phyloP scores from a whole-genome alignment of 1,140 invertebrate species.

The Caerostris darwini region DNA sequence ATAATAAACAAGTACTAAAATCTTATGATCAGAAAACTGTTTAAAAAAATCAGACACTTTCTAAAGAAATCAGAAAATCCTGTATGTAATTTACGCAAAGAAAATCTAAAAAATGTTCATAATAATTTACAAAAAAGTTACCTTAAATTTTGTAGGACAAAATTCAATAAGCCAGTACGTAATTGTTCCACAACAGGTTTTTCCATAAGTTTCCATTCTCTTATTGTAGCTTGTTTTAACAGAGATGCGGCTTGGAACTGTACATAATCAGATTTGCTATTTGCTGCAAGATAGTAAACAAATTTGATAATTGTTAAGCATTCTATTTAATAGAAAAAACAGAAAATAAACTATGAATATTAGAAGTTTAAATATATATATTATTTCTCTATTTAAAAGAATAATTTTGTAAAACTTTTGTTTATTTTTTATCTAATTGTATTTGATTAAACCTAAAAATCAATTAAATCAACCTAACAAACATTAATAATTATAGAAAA shows the following conservation, averaged over 20 bases:
- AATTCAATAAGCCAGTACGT: slow-evolving; percentile 90
- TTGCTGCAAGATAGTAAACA: slow-evolving; percentile 79
- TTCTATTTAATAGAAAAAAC: background rate
- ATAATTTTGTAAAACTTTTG: background rate
- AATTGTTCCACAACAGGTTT: slow-evolving; percentile 87
- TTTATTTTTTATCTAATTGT: background rate
- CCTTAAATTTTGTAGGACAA: slow-evolving; percentile 86
- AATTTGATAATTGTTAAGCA: background rate
- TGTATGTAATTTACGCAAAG: too few species aligned
- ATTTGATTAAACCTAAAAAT: too few species aligned
- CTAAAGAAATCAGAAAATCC: too few species aligned
- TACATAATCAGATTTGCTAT: slow-evolving; percentile 90
- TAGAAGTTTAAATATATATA: background rate
- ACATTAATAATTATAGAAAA: too few species aligned
- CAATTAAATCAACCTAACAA: too few species aligned
- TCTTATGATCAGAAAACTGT: too few species aligned
- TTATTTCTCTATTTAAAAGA: background rate
- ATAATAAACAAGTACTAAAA: too few species aligned
- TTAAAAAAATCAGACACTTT: too few species aligned
- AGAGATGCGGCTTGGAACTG: slow-evolving; percentile 92
- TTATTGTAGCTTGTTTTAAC: slow-evolving; percentile 90
- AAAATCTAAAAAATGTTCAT: too few species aligned
- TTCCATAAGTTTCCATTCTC: slow-evolving; percentile 89
- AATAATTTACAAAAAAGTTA: background rate
- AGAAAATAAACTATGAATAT: background rate